A percentile compares a stretch with the other conserved stretches of the same genome.
Conservation (phyloP, 2,797 vertebrate species). For the Loriculus beryllinus region DNA sequence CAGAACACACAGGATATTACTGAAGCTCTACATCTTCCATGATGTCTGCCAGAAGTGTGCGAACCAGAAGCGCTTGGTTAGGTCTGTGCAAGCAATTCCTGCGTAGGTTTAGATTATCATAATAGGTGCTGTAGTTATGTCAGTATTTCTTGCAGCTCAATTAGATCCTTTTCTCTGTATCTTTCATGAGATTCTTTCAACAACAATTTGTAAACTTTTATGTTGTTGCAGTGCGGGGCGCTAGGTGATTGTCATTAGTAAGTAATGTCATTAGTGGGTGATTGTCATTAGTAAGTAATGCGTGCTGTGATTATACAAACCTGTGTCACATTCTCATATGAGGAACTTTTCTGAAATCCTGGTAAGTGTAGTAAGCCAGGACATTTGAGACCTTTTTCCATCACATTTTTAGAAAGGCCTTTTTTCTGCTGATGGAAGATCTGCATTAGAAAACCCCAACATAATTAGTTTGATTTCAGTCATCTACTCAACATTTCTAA, state of each 20-base stretch:
- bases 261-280: background rate
- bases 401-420: background rate
- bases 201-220: background rate
- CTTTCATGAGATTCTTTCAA: background rate
- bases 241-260: background rate
- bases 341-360: background rate
- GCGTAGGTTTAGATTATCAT: fast-evolving
- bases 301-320: background rate
- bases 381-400: background rate
- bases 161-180: background rate
- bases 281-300: background rate
- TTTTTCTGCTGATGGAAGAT: slow-evolving; percentile 7
- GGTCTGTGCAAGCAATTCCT: background rate
- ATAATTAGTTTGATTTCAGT: slow-evolving; percentile 55
- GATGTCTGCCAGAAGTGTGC: background rate
- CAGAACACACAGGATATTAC: fast-evolving
- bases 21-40: fast-evolving
- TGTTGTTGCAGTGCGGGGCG: fast-evolving
- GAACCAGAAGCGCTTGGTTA: fast-evolving
- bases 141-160: background rate
- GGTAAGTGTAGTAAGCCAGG: background rate
- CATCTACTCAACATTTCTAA: slow-evolving; percentile 66
- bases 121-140: background rate
- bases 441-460: background rate
- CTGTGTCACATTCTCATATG: fast-evolving